Base-by-base conservation (phyloP, 2,888 invertebrate species). In the Polyommatus iphigenia region DNA sequence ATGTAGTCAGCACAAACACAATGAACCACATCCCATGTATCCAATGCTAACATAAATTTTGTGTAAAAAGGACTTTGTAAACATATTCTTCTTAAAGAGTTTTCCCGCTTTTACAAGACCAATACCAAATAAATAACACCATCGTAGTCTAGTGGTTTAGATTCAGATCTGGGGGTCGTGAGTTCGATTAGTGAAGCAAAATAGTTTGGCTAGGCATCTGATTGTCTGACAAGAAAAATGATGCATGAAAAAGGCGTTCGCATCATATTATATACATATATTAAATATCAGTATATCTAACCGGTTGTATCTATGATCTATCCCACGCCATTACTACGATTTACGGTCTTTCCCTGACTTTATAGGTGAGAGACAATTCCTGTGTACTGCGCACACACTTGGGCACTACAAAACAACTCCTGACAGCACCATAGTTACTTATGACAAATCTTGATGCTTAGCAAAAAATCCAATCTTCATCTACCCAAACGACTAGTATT, bases 1-100 rank as follows among this genome's bases (percentile, higher is more conserved):
- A 54, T 36, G 0, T 32, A 67, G 6, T 32, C 67, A 67, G 29
- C 32, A 67, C 62, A 62, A 62, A 32, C 13, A 32, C 24, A 24
- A 62, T 24, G 24, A 24, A 71, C 18, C 10, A n/a, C n/a, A 72
- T 72, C 41, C 41, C 13, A 72, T 24, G 20, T 72, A 41, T 20
- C 72, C 72, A 3, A 72, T 41, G 41, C 41, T 72, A 20, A 72
- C 72, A 72, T 72, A 72, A 36, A 72, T 20, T 72, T 72, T 72
- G 41, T 72, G 72, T 72, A 41, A 41, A 72, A 41, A 72, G 72
- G 72, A 41, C 72, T 41, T 20, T 72, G 72, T n/a, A 36, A 72
- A 72, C 72, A 72, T 41, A 41, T 72, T 41, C 41, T n/a, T 72
- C n/a, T 72, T 71, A 41, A 71, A 72, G 5, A 41, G 20, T 41